Percentiles rank a stretch among this genome's conserved stretches.
Conservation (phyloP, 1,140 invertebrate species). For the Brachystomella parvula region DNA sequence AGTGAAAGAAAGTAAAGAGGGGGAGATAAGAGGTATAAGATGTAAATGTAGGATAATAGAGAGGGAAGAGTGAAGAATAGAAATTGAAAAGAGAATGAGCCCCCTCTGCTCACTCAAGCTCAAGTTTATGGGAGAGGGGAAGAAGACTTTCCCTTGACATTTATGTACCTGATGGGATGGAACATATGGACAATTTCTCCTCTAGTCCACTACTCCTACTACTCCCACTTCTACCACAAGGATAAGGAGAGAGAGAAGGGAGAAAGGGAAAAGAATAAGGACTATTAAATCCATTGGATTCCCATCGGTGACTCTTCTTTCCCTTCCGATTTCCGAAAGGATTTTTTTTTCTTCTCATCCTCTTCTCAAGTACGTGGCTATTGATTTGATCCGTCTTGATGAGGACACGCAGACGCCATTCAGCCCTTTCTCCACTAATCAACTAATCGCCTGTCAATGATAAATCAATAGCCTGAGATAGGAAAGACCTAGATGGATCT, state of each 20-base stretch:
- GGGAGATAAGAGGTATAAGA: constrained; percentile 13
- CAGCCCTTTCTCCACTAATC: constrained; percentile 20
- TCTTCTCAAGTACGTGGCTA: not conserved
- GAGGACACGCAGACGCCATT: constrained; percentile 21
- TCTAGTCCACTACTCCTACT: not conserved
- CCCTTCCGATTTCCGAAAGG: not conserved
- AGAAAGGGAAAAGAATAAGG: constrained; percentile 2
- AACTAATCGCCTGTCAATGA: constrained; percentile 36
- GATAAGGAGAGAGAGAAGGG: not conserved
- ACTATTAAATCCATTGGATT: constrained; percentile 11
- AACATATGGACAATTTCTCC: constrained; percentile 35
- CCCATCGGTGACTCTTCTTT: not conserved
- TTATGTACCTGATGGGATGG: constrained; percentile 37
- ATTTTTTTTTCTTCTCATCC: not conserved
- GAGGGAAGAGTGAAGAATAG: not conserved
- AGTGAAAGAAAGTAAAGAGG: constrained; percentile 22
- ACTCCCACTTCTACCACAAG: too few species aligned
- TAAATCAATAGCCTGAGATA: constrained; percentile 27
- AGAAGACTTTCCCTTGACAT: constrained; percentile 18
- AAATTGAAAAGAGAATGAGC: constrained; percentile 1
- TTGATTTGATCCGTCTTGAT: constrained; percentile 28
- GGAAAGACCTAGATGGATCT: not conserved
- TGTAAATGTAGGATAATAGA: constrained; percentile 16
- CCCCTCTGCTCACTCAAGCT: constrained; percentile 27
- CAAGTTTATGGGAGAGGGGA: constrained; percentile 25